Evolutionary conservation across 2,113 vertebrate genomes (phyloP).

Genomic region (Holacanthus passer): DNA sequence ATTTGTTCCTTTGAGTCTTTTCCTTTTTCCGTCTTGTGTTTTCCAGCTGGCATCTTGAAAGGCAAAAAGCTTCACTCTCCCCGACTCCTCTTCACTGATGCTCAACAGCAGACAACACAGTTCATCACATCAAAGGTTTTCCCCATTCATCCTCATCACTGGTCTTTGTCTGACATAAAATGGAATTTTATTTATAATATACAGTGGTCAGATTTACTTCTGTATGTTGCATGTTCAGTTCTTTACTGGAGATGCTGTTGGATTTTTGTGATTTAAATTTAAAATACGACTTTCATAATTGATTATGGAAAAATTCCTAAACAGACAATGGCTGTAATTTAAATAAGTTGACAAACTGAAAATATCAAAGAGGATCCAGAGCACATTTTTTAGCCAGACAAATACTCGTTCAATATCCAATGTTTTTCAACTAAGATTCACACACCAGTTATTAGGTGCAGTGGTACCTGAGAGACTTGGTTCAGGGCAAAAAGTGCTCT

Average conservation of each 20-base stretch:
- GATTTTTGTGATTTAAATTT: background rate
- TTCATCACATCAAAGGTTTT: slow-evolving; percentile 11
- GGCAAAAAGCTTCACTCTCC: background rate
- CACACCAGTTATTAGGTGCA: background rate
- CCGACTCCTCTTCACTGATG: background rate
- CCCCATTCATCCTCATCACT: background rate
- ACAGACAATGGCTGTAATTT: too few relatives aligned
- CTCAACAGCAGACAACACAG: background rate
- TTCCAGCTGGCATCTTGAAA: background rate
- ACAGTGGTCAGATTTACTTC: background rate
- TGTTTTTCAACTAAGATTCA: background rate
- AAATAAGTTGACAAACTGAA: background rate
- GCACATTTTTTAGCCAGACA: background rate
- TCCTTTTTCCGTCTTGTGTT: background rate
- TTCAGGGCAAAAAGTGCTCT: background rate
- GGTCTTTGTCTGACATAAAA: background rate
- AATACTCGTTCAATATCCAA: background rate
- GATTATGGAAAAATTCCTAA: too few relatives aligned
- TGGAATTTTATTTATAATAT: background rate
- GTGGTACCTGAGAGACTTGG: background rate
- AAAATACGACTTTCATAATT: too few relatives aligned
- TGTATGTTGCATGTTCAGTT: background rate
- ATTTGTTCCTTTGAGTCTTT: slow-evolving; percentile 15
- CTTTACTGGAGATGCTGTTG: background rate
- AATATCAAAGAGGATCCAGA: background rate